Conservation (phyloP, 2,797 vertebrate species). For the Falco naumanni region DNA sequence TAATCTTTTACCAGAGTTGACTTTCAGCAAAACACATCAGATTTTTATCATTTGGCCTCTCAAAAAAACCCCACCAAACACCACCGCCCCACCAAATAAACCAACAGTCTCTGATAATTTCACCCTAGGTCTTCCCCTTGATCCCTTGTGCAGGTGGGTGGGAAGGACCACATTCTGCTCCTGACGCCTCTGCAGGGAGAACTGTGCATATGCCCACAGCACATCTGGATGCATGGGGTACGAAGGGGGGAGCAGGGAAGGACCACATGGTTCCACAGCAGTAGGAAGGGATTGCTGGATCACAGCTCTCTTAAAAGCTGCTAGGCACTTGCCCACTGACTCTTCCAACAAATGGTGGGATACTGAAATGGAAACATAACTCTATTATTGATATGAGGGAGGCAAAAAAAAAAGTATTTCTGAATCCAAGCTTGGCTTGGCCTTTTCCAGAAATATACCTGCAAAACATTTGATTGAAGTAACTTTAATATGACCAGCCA, state of each 20-base stretch:
- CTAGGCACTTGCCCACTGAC: background rate
- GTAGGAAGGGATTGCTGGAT: background rate
- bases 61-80: background rate
- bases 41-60: background rate
- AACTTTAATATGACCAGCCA: background rate
- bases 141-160: accelerated
- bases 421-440: background rate
- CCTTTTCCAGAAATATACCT: background rate
- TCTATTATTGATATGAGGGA: background rate
- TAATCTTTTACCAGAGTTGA: background rate
- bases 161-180: background rate
- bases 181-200: background rate
- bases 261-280: background rate
- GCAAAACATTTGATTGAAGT: background rate
- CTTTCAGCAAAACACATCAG: background rate
- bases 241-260: background rate
- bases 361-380: background rate
- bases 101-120: background rate
- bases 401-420: background rate
- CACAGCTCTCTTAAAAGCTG: background rate
- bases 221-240: background rate
- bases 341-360: background rate
- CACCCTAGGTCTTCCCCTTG: background rate
- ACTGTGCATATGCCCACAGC: accelerated
- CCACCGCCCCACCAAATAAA: background rate